These are phyloP conservation scores for Cyclina sinensis DNA, from an alignment of 1,140 invertebrate species.

Conservation along the genomic window DNA sequence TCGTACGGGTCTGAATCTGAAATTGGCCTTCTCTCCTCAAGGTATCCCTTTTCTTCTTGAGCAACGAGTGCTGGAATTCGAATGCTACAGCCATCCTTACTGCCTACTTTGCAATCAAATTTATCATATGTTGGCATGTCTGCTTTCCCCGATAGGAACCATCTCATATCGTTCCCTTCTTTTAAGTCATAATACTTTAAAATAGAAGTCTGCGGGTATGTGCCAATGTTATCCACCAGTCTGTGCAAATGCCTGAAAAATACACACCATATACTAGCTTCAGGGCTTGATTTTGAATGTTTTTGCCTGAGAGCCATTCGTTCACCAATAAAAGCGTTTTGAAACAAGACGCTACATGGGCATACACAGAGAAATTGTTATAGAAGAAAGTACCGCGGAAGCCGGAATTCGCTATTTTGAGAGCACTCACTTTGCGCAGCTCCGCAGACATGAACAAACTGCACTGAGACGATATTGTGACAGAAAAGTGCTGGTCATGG, in stretches of 20 bases:
- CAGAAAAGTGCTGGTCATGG: no score
- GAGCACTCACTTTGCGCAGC: no score
- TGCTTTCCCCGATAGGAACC: background rate
- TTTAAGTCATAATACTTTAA: conserved; percentile 8
- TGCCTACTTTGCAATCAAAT: background rate
- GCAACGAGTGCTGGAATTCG: conserved; percentile 3
- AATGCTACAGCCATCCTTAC: background rate
- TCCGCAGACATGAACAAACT: no score
- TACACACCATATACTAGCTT: no score
- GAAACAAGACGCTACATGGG: no score
- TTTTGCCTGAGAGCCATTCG: no score
- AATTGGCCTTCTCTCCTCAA: background rate
- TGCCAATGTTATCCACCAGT: background rate
- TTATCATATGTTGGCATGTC: background rate
- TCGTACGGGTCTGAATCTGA: conserved; percentile 18
- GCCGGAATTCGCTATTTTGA: no score
- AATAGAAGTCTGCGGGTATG: background rate
- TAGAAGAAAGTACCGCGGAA: no score
- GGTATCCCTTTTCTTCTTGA: background rate
- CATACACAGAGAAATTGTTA: no score
- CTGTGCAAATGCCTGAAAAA: background rate
- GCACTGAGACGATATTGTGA: no score
- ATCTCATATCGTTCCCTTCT: background rate
- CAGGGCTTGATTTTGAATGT: no score
- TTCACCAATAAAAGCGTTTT: no score